A percentile compares a stretch with the other conserved stretches of the same genome.
Evolutionary conservation across 2,888 invertebrate genomes (phyloP).

Genomic region (Nebria brevicollis): DNA sequence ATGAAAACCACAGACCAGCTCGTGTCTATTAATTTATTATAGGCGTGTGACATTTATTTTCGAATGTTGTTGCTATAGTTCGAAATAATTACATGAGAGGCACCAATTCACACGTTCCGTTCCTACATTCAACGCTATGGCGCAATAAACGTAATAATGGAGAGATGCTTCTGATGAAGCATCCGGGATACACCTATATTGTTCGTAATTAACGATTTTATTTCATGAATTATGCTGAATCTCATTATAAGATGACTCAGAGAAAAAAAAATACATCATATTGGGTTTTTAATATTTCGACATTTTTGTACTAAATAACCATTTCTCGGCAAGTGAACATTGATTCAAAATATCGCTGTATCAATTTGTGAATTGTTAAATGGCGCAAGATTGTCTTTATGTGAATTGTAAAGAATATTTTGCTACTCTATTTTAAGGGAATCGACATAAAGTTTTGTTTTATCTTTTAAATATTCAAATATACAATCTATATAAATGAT

Average conservation of each 20-base stretch:
- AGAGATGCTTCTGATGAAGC: not conserved
- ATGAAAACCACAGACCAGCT: not conserved
- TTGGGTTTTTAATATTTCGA: not conserved
- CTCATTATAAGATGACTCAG: not conserved
- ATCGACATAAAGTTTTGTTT: too few relatives aligned
- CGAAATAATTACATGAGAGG: not conserved
- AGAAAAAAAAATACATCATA: not conserved
- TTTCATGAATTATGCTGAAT: not conserved
- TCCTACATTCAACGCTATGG: not conserved
- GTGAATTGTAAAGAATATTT: too few relatives aligned
- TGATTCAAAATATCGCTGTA: too few relatives aligned
- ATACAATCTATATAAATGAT: too few relatives aligned
- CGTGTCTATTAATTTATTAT: not conserved
- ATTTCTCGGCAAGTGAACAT: too few relatives aligned
- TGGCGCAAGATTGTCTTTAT: too few relatives aligned
- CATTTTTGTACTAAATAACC: not conserved
- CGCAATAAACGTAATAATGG: not conserved
- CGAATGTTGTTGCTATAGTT: not conserved
- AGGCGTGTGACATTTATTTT: not conserved
- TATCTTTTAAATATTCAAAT: too few relatives aligned
- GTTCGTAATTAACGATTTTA: not conserved
- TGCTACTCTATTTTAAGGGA: too few relatives aligned
- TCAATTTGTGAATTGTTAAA: too few relatives aligned
- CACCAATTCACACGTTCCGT: not conserved
- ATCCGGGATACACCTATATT: not conserved